These are phyloP conservation scores for Daktulosphaira vitifoliae DNA, from an alignment of 1,140 invertebrate genomes.

Conservation along the genomic window DNA sequence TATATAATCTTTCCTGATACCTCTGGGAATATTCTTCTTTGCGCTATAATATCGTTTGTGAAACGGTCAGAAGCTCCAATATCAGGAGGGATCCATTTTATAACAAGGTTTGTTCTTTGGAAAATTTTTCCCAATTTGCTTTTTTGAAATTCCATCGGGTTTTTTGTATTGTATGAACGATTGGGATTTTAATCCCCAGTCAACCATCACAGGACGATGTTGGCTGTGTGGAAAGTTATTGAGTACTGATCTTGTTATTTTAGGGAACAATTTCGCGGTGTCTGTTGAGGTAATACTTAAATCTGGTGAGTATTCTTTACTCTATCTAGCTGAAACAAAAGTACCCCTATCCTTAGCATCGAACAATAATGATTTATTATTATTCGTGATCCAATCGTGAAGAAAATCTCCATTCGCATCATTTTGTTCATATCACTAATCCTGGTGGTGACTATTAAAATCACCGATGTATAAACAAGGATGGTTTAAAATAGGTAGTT, in stretches of 20 bases:
- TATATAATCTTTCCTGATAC: conserved; percentile 32
- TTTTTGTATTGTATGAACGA: conserved; percentile 4
- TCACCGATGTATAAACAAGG: too few relatives aligned
- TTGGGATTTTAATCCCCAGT: conserved; percentile 40
- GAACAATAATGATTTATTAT: too few relatives aligned
- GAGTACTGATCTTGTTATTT: conserved; percentile 57
- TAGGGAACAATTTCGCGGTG: conserved; percentile 35
- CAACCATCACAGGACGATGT: conserved; percentile 51
- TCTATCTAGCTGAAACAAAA: background rate
- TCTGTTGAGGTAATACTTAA: conserved; percentile 32
- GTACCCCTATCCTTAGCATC: too few relatives aligned
- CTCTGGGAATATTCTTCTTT: conserved; percentile 33
- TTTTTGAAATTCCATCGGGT: conserved; percentile 26
- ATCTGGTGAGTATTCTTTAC: conserved; percentile 18
- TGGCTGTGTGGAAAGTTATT: conserved; percentile 52
- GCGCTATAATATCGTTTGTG: conserved; percentile 21
- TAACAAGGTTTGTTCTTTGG: conserved; percentile 4
- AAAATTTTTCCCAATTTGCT: conserved; percentile 13
- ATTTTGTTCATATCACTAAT: too few relatives aligned
- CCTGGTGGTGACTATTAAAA: too few relatives aligned
- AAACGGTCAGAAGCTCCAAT: conserved; percentile 27
- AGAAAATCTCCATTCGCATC: too few relatives aligned
- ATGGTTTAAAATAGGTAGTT: too few relatives aligned
- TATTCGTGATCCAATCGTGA: too few relatives aligned
- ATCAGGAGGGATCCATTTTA: conserved; percentile 32